phyloP scores from a whole-genome alignment of 2,888 invertebrate species.

The Hydroisotoma schaefferi region DNA sequence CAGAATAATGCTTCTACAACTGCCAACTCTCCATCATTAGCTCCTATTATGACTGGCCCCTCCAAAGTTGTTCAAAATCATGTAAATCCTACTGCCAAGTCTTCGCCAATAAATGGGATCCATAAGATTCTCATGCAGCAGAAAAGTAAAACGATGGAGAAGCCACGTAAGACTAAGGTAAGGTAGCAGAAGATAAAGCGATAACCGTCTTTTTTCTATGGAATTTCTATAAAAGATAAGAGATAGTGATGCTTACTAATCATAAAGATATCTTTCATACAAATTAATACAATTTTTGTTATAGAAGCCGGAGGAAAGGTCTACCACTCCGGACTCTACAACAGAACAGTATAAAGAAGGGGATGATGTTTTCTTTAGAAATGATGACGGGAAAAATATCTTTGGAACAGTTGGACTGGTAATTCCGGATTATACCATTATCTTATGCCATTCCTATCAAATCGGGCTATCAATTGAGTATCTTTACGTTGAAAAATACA shows the following conservation, averaged over 20 bases:
- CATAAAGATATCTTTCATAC: background rate
- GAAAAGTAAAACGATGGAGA: background rate
- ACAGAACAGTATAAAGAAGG: constrained; percentile 33
- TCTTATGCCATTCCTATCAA: background rate
- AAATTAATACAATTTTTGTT: constrained; percentile 1
- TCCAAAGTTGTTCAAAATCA: background rate
- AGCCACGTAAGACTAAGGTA: too few relatives aligned
- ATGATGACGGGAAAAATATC: constrained; percentile 37
- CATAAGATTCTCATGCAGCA: background rate
- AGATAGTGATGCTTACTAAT: background rate
- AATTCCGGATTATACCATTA: background rate
- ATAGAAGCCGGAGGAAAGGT: background rate
- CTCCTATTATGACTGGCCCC: too few relatives aligned
- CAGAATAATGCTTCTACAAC: too few relatives aligned
- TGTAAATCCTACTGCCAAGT: background rate
- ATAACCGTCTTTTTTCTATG: background rate
- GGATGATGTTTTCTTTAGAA: constrained; percentile 44
- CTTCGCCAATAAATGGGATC: too few relatives aligned
- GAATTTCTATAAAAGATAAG: background rate
- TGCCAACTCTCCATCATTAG: too few relatives aligned
- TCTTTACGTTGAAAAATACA: background rate
- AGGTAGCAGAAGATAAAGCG: too few relatives aligned
- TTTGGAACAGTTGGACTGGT: constrained; percentile 45
- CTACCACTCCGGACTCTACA: constrained; percentile 8
- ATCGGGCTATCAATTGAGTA: background rate